Evolutionary conservation across 1,140 invertebrate genomes (phyloP), one percentile per base, ranked within the genome.

Genomic region (Aphaenogaster ashmeadi): DNA sequence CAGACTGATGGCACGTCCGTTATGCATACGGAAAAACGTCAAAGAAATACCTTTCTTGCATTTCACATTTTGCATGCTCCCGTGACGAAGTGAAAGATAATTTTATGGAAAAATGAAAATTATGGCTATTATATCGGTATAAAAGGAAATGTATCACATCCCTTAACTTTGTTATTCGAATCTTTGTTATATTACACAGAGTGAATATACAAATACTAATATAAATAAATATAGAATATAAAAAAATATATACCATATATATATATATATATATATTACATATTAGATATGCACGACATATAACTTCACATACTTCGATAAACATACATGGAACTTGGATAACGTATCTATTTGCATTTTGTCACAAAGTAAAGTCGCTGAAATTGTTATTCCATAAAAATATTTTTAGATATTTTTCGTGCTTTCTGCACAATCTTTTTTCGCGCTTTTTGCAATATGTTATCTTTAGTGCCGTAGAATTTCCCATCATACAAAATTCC

Each of bases 1-100:
- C 21, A 27, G 11, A 60, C 21, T 58, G 27, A 44, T 21, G 41
- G 18, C 52, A 83, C 9, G 7, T 58, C 38, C 41, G 80, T 83
- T 83, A 60, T 83, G 54, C 21, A 81, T 71, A 44, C 47, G 66
- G 41, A 83, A 83, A 56, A 58, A 72, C 41, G 27, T 83, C 7
- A 36, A 83, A 74, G 21, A 72, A 72, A 3, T 6, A 9, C 9
- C 67, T 81, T 41, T 27, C n/a, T 41, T 15, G 52, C 21, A 33
- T 69, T 66, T 67, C 36, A 36, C 33, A 64, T 79, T 80, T 66
- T 50, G 66, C 38, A 33, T 58, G 52, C 9, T 15, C 47, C 41
- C 66, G 0, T 21, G 50, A 6, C 21, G n/a, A 58, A 54, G 33
- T 47, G 41, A 72, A 50, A 56, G 62, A 81, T 6, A 52, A 60